Evolutionary conservation across 2,888 invertebrate genomes (phyloP).

Genomic region (Terebella lapidaria): DNA sequence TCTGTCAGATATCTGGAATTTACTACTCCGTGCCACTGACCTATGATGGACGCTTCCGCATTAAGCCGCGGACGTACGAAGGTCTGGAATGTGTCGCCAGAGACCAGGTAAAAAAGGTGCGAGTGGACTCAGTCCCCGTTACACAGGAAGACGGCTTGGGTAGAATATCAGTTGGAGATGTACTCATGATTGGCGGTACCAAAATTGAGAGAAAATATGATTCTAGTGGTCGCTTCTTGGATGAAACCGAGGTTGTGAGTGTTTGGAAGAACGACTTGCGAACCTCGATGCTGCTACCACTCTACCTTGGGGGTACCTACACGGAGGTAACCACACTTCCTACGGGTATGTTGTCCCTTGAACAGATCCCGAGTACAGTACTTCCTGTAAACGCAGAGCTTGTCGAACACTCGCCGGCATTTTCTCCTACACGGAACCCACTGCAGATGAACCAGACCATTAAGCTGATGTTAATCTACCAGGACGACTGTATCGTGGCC

Average conservation of each 20-base stretch:
- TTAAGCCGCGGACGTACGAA: not conserved
- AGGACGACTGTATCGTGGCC: not conserved
- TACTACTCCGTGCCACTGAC: constrained; percentile 1
- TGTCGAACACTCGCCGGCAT: not conserved
- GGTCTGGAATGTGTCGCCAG: not conserved
- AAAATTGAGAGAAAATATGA: too few species aligned
- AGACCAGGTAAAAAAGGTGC: not conserved
- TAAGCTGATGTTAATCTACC: not conserved
- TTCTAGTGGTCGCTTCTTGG: too few species aligned
- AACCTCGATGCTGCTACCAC: too few species aligned
- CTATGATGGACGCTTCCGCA: not conserved
- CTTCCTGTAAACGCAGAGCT: not conserved
- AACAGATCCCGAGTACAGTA: not conserved
- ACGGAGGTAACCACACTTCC: too few species aligned
- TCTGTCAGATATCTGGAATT: not conserved
- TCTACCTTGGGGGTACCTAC: too few species aligned
- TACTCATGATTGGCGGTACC: not conserved
- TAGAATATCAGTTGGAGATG: not conserved
- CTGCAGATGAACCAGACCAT: not conserved
- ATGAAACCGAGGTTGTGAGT: too few species aligned
- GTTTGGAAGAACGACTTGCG: too few species aligned
- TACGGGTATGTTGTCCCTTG: not conserved
- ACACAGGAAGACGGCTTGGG: not conserved
- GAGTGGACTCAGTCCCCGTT: not conserved
- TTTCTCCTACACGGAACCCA: not conserved